A percentile compares a stretch with the other conserved stretches of the same genome.
Evolutionary conservation across 2,888 invertebrate genomes (phyloP).

Genomic region (Lapara coniferarum): DNA sequence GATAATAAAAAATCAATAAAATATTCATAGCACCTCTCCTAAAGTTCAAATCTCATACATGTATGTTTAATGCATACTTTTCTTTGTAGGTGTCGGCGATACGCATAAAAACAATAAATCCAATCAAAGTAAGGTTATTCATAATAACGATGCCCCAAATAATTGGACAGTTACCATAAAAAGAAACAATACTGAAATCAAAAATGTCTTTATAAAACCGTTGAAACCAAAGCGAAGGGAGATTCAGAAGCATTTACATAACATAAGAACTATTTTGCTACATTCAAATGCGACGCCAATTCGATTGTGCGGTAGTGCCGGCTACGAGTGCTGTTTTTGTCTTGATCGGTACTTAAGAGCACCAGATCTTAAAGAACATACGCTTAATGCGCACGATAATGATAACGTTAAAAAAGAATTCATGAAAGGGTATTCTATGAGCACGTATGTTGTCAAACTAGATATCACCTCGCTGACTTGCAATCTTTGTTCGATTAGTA

Average conservation of each 20-base stretch:
- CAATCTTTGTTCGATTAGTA: constrained; percentile 41
- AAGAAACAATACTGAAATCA: constrained; percentile 3
- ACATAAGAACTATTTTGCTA: constrained; percentile 52
- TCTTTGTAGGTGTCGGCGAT: constrained; percentile 52
- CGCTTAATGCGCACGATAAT: constrained; percentile 48
- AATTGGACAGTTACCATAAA: constrained; percentile 19
- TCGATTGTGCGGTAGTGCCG: constrained; percentile 47
- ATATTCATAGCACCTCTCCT: background rate
- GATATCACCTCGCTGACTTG: constrained; percentile 57
- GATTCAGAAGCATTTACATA: constrained; percentile 49
- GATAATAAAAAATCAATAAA: no score
- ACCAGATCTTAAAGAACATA: constrained; percentile 57
- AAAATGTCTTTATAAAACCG: background rate
- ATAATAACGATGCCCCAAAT: background rate
- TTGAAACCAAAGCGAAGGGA: constrained; percentile 25
- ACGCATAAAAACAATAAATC: constrained; percentile 37
- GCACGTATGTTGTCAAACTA: constrained; percentile 52
- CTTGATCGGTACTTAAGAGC: constrained; percentile 45
- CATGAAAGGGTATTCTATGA: constrained; percentile 43
- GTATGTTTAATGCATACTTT: constrained; percentile 42
- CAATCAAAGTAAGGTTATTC: constrained; percentile 33
- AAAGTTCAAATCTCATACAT: background rate
- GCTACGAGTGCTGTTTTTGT: constrained; percentile 61
- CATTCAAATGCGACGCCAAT: constrained; percentile 65
- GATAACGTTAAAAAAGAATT: constrained; percentile 44